Base-by-base conservation (phyloP, 2,888 invertebrate species). In the Caenorhabditis virilis region DNA sequence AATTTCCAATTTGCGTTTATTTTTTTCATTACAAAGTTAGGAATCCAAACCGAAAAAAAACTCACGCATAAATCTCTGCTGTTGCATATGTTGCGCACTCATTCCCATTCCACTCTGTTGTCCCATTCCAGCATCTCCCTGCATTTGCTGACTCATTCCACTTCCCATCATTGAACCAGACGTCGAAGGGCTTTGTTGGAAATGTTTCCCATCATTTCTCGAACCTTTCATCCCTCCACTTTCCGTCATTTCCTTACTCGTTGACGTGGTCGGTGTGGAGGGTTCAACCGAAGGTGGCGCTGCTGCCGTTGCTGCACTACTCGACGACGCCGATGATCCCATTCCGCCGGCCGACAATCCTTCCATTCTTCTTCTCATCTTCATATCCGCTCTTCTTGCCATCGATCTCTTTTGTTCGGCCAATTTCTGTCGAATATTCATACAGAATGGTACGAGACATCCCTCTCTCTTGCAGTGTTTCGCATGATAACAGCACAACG, bases 401-500 rank as follows among this genome's bases (percentile, higher is more conserved):
- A 94, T 93, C 83, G 95, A 94, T 69, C 93, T 86, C 85, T 97
- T 95, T 85, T 98, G 97, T 85, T 97, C 95, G 83, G 93, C 91
- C 79, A 98, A 87, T 86, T 97, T 97, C 85, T 94, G 92, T 85
- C 97, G 95, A 84, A 98, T 95, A 84, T 94, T 95, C 82, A 91
- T 90, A 88, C 98, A 98, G 90, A 97, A 98, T 72, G 97, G 97
- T 84, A 98, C 88, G 74, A 85, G 86, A 64, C 82, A 82, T 20
- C 54, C 42, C n/a, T 73, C 67, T 36, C 70, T 65, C 23, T 58
- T 59, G 87, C 98, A 98, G 87, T 95, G 94, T 86, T 97, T 98
- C 46, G 98, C 97, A 85, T 98, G 98, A 86, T 95, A 97, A 85
- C 95, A 97, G 85, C 98, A 98, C 67, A 98, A 87, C 33, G 97